phyloP scores from a whole-genome alignment of 1,140 invertebrate species.

The Octopus sinensis region DNA sequence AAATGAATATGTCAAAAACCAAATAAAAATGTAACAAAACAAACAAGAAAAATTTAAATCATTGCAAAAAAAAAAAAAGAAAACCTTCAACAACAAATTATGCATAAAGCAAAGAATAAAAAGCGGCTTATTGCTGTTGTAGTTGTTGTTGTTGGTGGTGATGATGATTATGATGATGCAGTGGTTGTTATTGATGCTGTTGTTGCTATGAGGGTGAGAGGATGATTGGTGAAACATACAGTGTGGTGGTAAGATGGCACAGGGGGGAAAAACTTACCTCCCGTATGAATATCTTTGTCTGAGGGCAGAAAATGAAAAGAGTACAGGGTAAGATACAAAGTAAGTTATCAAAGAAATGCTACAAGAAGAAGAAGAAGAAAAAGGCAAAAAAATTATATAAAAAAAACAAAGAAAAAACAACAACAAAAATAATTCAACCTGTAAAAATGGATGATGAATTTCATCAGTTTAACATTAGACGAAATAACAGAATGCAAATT shows the following conservation, averaged over 20 bases:
- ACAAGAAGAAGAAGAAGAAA: conserved; percentile 4
- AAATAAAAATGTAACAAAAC: too few species aligned
- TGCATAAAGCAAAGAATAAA: too few species aligned
- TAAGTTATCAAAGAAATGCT: conserved; percentile 8
- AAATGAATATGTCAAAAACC: too few species aligned
- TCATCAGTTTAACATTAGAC: too few species aligned
- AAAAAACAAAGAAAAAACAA: background rate
- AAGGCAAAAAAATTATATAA: background rate
- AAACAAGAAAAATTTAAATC: too few species aligned
- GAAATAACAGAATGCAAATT: too few species aligned
- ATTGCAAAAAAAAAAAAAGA: too few species aligned
- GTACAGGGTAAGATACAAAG: conserved; percentile 9
- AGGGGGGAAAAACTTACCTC: background rate
- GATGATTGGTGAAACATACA: background rate
- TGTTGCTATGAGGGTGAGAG: background rate
- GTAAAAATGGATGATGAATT: background rate
- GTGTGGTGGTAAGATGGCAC: background rate
- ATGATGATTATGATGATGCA: background rate
- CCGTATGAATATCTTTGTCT: conserved; percentile 11
- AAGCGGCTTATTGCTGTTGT: too few species aligned
- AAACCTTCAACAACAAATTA: too few species aligned
- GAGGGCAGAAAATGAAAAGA: conserved; percentile 11
- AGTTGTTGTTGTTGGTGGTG: background rate
- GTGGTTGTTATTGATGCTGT: too few species aligned
- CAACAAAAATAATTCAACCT: background rate